Conservation (phyloP, 2,888 invertebrate species). For the Temnothorax rugatulus region DNA sequence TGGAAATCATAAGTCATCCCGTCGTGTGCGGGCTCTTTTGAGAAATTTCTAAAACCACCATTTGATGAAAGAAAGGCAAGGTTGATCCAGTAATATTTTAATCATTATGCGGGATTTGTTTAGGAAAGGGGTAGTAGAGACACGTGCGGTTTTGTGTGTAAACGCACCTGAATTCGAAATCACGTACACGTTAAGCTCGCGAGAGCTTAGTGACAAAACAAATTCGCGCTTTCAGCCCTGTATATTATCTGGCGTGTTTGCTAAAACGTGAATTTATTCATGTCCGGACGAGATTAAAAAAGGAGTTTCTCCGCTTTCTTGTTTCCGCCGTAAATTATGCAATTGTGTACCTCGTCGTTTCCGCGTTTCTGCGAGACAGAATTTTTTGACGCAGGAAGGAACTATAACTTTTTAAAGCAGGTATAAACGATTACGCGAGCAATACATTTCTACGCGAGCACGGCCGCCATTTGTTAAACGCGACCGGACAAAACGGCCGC, state of each 20-base stretch:
- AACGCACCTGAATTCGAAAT: constrained; percentile 35
- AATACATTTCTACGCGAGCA: constrained; percentile 49
- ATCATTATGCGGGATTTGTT: constrained; percentile 25
- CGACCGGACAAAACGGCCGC: constrained; percentile 28
- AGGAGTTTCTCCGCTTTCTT: constrained; percentile 36
- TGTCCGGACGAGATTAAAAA: constrained; percentile 52
- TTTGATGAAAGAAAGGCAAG: background rate
- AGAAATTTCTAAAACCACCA: background rate
- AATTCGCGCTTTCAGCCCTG: constrained; percentile 41
- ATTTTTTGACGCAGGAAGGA: constrained; percentile 51
- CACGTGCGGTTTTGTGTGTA: constrained; percentile 12
- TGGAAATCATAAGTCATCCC: background rate
- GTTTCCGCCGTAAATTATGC: constrained; percentile 51
- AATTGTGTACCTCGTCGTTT: constrained; percentile 46
- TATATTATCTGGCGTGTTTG: constrained; percentile 49
- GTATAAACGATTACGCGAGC: constrained; percentile 55
- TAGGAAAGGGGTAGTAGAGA: background rate
- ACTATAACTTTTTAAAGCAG: constrained; percentile 56
- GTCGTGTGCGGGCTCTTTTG: background rate
- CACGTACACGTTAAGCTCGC: constrained; percentile 16
- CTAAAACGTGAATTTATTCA: constrained; percentile 51
- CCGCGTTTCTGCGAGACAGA: constrained; percentile 30
- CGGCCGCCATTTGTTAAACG: constrained; percentile 51
- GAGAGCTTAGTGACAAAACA: constrained; percentile 43
- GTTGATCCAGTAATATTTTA: constrained; percentile 29